Conservation (phyloP, 2,113 vertebrate genomes). For the Strix uralensis region DNA sequence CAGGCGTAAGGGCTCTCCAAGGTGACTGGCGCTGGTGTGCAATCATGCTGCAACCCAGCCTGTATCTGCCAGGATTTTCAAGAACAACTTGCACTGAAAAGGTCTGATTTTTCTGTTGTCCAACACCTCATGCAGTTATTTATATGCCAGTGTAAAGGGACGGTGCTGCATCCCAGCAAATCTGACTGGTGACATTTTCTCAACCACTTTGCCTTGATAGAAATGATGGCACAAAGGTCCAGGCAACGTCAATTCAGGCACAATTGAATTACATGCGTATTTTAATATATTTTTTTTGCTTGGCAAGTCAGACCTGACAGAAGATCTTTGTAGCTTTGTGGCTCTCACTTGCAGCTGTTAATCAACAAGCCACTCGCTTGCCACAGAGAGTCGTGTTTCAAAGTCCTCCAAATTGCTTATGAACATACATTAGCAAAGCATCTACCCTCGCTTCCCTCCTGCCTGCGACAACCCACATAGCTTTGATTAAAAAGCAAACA, state of each 20-base stretch:
- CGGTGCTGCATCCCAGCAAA: background rate
- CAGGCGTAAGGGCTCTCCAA: background rate
- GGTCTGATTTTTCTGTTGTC: background rate
- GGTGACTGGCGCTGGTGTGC: background rate
- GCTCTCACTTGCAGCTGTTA: background rate
- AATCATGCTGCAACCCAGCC: background rate
- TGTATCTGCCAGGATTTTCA: background rate
- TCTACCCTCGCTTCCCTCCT: background rate
- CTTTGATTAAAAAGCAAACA: background rate
- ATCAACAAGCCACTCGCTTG: background rate
- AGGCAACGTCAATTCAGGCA: background rate
- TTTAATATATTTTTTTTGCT: background rate
- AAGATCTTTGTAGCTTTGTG: background rate
- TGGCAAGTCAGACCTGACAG: background rate
- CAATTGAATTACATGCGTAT: background rate
- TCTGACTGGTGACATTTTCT: background rate
- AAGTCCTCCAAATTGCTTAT: background rate
- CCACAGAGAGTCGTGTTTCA: background rate
- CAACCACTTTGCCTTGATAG: background rate
- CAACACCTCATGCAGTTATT: background rate
- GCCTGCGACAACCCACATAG: background rate
- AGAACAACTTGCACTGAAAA: background rate
- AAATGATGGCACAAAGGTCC: background rate
- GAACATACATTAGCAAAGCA: background rate
- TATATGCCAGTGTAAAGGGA: background rate